Conservation (phyloP, 2,797 vertebrate species). For the Selene dorsalis region DNA sequence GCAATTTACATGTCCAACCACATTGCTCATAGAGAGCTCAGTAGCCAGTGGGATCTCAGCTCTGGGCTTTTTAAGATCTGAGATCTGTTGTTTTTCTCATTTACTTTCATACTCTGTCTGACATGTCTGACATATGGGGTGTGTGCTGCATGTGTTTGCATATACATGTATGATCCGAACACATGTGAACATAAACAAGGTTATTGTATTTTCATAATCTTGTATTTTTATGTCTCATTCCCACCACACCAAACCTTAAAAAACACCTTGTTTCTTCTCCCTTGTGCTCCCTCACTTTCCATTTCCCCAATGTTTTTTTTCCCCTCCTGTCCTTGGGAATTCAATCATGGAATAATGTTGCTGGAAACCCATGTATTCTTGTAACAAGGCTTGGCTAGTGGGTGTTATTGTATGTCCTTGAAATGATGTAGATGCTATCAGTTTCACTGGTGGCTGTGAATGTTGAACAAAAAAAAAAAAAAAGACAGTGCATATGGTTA, state of each 20-base stretch:
- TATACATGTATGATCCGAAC: neutral
- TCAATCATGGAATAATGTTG: slow-evolving; percentile 75
- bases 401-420: slow-evolving; percentile 79
- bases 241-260: slow-evolving; percentile 20
- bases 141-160: slow-evolving; percentile 13
- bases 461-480: slow-evolving; percentile 43
- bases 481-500: slow-evolving; percentile 29
- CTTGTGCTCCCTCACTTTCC: slow-evolving; percentile 21
- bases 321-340: slow-evolving; percentile 76
- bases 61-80: slow-evolving; percentile 32
- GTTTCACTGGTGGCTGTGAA: slow-evolving; percentile 69
- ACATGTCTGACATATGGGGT: slow-evolving; percentile 28
- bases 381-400: slow-evolving; percentile 68
- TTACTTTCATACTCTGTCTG: slow-evolving; percentile 34
- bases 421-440: slow-evolving; percentile 79
- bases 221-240: slow-evolving; percentile 29
- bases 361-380: slow-evolving; percentile 73
- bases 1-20: slow-evolving; percentile 72
- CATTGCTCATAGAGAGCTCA: slow-evolving; percentile 36
- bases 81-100: slow-evolving; percentile 45
- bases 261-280: slow-evolving; percentile 25
- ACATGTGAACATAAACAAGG: slow-evolving; percentile 21
- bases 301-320: slow-evolving; percentile 35
- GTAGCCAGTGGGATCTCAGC: slow-evolving; percentile 42
- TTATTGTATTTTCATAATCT: slow-evolving; percentile 29